Evolutionary conservation across 2,888 invertebrate genomes (phyloP).

Genomic region (Dryobotodes eremita): DNA sequence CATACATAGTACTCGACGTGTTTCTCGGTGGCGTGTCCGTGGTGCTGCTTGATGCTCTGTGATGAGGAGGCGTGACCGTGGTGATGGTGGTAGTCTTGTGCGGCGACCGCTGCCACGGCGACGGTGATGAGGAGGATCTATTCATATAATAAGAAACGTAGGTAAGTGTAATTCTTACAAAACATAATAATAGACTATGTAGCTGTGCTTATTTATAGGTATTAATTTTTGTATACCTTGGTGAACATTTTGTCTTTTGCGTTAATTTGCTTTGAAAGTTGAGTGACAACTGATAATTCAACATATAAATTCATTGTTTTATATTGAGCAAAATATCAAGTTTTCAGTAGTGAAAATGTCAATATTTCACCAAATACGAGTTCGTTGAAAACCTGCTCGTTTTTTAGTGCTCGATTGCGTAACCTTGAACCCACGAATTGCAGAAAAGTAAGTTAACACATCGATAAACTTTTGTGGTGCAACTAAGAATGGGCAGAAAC

Average conservation of each 20-base stretch:
- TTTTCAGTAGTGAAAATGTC: not conserved
- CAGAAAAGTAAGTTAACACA: too few relatives aligned
- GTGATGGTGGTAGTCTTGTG: constrained; percentile 31
- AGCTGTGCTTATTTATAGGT: not conserved
- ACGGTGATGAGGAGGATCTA: constrained; percentile 26
- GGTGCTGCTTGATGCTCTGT: constrained; percentile 59
- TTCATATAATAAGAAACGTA: not conserved
- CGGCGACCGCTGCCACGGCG: not conserved
- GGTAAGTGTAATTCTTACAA: not conserved
- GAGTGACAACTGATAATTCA: constrained; percentile 15
- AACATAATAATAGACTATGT: too few relatives aligned
- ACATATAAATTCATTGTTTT: constrained; percentile 28
- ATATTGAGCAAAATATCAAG: constrained; percentile 27
- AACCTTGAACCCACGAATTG: constrained; percentile 22
- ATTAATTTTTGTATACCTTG: constrained; percentile 22
- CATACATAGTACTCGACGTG: constrained; percentile 59
- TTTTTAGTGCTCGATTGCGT: not conserved
- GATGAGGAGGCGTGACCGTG: constrained; percentile 69
- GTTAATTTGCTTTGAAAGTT: not conserved
- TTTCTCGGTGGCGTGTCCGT: constrained; percentile 67
- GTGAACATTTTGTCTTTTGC: constrained; percentile 17
- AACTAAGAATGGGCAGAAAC: not conserved
- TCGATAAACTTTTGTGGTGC: not conserved
- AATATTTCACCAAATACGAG: constrained; percentile 11
- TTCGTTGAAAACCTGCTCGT: constrained; percentile 15